These are phyloP conservation scores for Athene cunicularia DNA, from an alignment of 2,113 vertebrate genomes.

Conservation along the genomic window DNA sequence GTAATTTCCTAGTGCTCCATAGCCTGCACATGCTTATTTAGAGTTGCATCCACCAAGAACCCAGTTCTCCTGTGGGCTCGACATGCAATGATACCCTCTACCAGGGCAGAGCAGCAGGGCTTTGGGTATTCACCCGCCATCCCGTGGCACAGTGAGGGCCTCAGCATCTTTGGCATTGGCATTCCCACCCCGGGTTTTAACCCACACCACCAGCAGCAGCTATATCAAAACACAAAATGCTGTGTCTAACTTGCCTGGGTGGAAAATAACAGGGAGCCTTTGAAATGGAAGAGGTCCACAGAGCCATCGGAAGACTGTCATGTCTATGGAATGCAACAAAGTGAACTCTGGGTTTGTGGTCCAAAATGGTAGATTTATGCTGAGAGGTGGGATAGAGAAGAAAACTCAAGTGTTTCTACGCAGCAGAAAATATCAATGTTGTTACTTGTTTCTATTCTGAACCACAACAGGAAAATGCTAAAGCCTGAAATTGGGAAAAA, in stretches of 20 bases:
- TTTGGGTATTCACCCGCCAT: background rate
- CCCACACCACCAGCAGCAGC: background rate
- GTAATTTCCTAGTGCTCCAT: background rate
- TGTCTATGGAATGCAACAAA: background rate
- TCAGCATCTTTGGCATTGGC: background rate
- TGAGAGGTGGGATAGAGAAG: background rate
- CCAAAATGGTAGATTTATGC: background rate
- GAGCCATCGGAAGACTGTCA: background rate
- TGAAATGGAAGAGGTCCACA: background rate
- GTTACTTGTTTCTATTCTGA: background rate
- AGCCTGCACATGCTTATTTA: background rate
- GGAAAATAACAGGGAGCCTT: conserved; percentile 5
- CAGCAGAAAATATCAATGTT: background rate
- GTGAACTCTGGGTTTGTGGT: background rate
- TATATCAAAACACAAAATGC: background rate
- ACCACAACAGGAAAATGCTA: background rate
- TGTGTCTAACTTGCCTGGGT: background rate
- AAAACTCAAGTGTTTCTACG: background rate
- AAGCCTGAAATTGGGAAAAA: background rate
- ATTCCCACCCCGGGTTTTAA: background rate
- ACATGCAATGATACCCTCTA: background rate
- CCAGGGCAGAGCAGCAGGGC: background rate
- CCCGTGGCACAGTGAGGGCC: accelerated
- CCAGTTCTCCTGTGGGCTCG: background rate
- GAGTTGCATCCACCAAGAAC: background rate